These are phyloP conservation scores for Popillia japonica DNA, from an alignment of 1,140 invertebrate genomes.

Conservation along the genomic window DNA sequence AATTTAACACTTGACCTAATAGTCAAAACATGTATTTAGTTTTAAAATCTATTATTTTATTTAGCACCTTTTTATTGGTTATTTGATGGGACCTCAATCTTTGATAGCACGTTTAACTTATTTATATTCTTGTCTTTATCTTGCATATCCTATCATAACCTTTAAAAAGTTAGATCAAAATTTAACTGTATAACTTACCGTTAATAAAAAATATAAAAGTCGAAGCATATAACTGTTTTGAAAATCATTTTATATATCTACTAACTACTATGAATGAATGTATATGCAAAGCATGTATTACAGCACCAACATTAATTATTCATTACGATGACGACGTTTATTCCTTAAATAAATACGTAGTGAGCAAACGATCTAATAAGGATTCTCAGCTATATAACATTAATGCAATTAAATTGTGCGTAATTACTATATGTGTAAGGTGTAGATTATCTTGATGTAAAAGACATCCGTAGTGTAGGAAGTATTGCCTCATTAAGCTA, in stretches of 20 bases:
- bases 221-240: neutral
- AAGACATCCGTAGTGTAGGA: neutral
- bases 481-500: neutral
- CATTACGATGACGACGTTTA: slow-evolving; percentile 15
- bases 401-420: neutral
- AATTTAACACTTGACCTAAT: no score
- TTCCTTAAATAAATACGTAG: slow-evolving; percentile 7
- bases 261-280: neutral
- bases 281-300: neutral
- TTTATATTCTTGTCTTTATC: no score
- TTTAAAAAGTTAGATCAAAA: neutral
- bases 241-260: neutral
- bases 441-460: neutral
- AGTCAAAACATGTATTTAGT: no score
- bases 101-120: no score
- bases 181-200: neutral
- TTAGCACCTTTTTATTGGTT: no score
- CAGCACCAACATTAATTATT: slow-evolving; percentile 13
- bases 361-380: neutral
- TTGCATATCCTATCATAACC: no score
- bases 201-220: neutral
- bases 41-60: no score
- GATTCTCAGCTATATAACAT: neutral
- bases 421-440: neutral
- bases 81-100: no score